These are phyloP conservation scores for Oreocharis arfaki DNA, from an alignment of 2,113 vertebrate genomes.

Conservation along the genomic window DNA sequence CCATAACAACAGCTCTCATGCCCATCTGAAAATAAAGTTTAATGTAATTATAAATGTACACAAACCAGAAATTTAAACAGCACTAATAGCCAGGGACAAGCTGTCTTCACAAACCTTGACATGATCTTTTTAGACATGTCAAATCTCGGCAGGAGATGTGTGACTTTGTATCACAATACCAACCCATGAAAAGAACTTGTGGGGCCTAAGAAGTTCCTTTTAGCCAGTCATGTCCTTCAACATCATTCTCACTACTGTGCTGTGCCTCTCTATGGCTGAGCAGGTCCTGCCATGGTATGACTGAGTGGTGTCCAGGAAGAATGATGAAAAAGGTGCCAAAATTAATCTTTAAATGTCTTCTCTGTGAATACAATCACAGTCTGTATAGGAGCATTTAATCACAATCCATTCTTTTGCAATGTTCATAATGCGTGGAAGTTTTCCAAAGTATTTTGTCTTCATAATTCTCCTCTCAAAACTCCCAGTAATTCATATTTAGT, in stretches of 20 bases:
- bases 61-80: neutral
- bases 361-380: neutral
- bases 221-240: neutral
- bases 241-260: neutral
- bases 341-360: neutral
- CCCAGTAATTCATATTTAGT: neutral
- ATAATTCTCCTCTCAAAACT: neutral
- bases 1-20: neutral
- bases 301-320: neutral
- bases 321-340: neutral
- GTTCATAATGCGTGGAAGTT: neutral
- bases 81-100: neutral
- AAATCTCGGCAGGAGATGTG: neutral
- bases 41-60: neutral
- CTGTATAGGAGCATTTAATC: neutral
- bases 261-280: neutral
- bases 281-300: fast-evolving
- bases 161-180: neutral
- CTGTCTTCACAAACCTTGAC: neutral
- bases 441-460: neutral
- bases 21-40: neutral
- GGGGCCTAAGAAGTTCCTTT: neutral
- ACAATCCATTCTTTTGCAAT: neutral
- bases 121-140: neutral
- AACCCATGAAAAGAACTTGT: neutral